A percentile compares a stretch with the other conserved stretches of the same genome.
Conservation (phyloP, 1,140 invertebrate genomes). For the Telenomus remus region DNA sequence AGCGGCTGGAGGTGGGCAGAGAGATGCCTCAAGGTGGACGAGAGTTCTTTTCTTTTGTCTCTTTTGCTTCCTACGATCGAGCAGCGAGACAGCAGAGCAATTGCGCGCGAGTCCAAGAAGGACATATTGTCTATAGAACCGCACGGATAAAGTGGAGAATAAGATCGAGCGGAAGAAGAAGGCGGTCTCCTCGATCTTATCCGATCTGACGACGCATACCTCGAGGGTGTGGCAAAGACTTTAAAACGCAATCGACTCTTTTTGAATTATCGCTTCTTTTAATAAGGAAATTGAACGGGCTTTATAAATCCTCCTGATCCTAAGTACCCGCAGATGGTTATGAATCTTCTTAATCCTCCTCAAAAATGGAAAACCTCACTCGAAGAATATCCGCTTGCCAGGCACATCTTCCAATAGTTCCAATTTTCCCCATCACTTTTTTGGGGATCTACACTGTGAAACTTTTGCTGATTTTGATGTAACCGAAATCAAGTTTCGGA, state of each 20-base stretch:
- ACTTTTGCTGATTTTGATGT: too few species aligned
- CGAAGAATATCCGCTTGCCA: too few species aligned
- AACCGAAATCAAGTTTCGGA: too few species aligned
- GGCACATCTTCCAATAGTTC: too few species aligned
- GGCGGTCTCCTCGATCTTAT: slow-evolving; percentile 55
- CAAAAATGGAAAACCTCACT: too few species aligned
- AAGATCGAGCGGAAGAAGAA: slow-evolving; percentile 49
- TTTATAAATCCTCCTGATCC: slow-evolving; percentile 2
- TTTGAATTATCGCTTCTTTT: slow-evolving; percentile 18
- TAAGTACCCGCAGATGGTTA: too few species aligned
- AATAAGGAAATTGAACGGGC: slow-evolving; percentile 3
- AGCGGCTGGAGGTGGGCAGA: slow-evolving; percentile 43
- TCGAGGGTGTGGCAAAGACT: slow-evolving; percentile 57
- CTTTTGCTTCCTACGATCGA: slow-evolving; percentile 54
- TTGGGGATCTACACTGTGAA: too few species aligned
- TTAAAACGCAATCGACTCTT: slow-evolving; percentile 24
- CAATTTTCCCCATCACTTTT: too few species aligned
- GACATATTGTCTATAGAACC: slow-evolving; percentile 21
- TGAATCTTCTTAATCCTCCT: too few species aligned
- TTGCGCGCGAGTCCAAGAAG: slow-evolving; percentile 42
- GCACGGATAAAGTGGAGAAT: slow-evolving; percentile 37
- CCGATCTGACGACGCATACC: slow-evolving; percentile 53
- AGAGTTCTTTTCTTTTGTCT: slow-evolving; percentile 51
- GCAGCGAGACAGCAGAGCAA: slow-evolving; percentile 31
- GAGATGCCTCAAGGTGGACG: slow-evolving; percentile 58